Percentiles rank a stretch among this genome's conserved stretches.
Evolutionary conservation across 2,888 invertebrate species (phyloP).

Genomic region (Caenorhabditis doughertyi): DNA sequence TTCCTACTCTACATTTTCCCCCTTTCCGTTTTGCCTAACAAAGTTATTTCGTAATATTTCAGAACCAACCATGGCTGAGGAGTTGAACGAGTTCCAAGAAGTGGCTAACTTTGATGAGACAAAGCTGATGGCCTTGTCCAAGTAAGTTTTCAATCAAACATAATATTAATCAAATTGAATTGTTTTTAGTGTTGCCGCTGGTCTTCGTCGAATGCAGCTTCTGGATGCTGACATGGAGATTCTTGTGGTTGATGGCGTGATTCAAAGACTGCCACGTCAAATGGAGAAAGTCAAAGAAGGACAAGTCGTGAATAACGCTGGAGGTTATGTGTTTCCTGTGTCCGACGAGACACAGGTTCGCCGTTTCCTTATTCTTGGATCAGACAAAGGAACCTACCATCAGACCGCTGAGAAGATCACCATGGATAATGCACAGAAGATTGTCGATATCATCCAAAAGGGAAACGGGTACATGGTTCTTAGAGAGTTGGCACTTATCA

Average conservation of each 20-base stretch:
- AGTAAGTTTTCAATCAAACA: conserved; percentile 14
- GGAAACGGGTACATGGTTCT: conserved; percentile 82
- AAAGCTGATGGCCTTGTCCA: conserved; percentile 10
- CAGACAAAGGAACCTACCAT: conserved; percentile 82
- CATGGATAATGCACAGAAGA: conserved; percentile 81
- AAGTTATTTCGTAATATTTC: conserved; percentile 42
- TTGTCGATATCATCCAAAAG: conserved; percentile 81
- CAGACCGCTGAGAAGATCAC: conserved; percentile 80
- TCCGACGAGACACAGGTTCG: conserved; percentile 82
- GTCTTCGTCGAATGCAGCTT: conserved; percentile 20
- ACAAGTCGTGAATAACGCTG: conserved; percentile 79
- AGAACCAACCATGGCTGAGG: conserved; percentile 46
- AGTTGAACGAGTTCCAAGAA: conserved; percentile 38
- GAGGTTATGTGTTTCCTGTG: conserved; percentile 83
- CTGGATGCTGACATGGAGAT: conserved; percentile 23
- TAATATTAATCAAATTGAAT: neutral
- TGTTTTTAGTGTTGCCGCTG: conserved; percentile 29
- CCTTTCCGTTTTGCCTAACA: neutral
- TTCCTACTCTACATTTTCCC: neutral
- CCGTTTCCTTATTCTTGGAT: conserved; percentile 83
- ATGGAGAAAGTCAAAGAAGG: conserved; percentile 74
- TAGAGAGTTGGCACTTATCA: conserved; percentile 81
- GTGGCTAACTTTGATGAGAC: conserved; percentile 24
- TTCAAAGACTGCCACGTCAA: conserved; percentile 66
- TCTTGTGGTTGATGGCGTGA: conserved; percentile 22